These are phyloP conservation scores for Lypha dubia DNA, from an alignment of 2,888 invertebrate species.

Conservation along the genomic window DNA sequence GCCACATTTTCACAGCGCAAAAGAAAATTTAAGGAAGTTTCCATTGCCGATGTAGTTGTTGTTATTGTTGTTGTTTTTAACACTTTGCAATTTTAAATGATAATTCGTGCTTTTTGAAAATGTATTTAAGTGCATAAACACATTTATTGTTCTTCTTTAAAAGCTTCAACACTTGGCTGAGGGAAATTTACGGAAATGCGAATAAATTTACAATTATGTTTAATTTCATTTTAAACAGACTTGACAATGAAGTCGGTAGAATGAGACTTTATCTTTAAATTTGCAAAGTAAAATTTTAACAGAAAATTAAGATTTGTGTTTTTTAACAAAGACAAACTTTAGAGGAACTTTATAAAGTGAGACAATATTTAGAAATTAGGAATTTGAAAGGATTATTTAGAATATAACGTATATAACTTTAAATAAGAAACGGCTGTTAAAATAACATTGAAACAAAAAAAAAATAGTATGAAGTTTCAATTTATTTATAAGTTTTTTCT, in stretches of 20 bases:
- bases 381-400: too few relatives aligned
- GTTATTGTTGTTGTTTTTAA: constrained; percentile 48
- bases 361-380: not conserved
- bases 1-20: not conserved
- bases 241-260: not conserved
- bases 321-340: not conserved
- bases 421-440: too few relatives aligned
- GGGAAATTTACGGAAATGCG: constrained; percentile 3
- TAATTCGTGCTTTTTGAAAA: constrained; percentile 29
- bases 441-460: not conserved
- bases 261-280: not conserved
- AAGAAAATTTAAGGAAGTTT: constrained; percentile 43
- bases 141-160: constrained; percentile 22
- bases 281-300: not conserved
- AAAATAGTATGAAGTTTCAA: not conserved
- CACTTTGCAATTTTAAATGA: constrained; percentile 43
- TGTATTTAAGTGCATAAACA: constrained; percentile 19
- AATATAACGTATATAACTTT: too few relatives aligned
- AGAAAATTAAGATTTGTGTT: not conserved
- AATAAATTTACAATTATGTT: constrained; percentile 7
- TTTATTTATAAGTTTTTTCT: not conserved
- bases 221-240: constrained; percentile 4
- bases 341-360: not conserved
- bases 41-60: constrained; percentile 34
- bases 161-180: not conserved